Evolutionary conservation across 2,888 invertebrate species (phyloP), one percentile per base, ranked within the genome.

Genomic region (Coleophora flavipennella): DNA sequence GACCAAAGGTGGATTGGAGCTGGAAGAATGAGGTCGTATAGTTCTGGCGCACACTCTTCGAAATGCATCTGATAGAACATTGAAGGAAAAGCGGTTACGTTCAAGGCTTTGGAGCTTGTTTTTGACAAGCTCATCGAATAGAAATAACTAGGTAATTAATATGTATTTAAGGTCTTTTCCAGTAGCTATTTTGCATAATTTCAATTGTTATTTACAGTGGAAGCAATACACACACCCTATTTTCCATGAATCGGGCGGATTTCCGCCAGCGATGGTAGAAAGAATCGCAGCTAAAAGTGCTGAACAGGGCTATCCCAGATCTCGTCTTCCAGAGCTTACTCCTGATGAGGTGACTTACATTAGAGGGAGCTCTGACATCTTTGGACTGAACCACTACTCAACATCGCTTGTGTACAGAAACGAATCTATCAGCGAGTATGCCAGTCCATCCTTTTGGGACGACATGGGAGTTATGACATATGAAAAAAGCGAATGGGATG

Each of bases 351-450:
- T 90, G 2, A 66, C 79, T 32, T 77, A 78, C 37, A 81, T 92
- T 11, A 78, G 71, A 9, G 88, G 83, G 28, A 55, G 62, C 1
- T 84, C 87, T 0, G 93, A 93, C 57, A 91, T 89, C 67, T 86
- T 92, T 44, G 92, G 91, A 8, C 62, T 92, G 6, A 92, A 92
- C 53, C 86, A 89, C 45, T 93, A 93, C 62, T 86, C 88, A 0
- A 71, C 87, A 6, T 59, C 58, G 42, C 52, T 87, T 34, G 72
- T 68, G 1, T 81, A 77, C 8, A 59, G 56, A 50, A 68, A 72
- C 38, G 60, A 57, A 36, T 57, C 62, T 26, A 49, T 45, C 1
- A 8, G 26, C 0, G 53, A 53, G 8, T 52, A 53, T 13, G 41
- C 38, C 3, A 11, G 38, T 3, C 67, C 68, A 1, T 68, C 67